phyloP scores from a whole-genome alignment of 2,113 vertebrate species.

The Poecile atricapillus region DNA sequence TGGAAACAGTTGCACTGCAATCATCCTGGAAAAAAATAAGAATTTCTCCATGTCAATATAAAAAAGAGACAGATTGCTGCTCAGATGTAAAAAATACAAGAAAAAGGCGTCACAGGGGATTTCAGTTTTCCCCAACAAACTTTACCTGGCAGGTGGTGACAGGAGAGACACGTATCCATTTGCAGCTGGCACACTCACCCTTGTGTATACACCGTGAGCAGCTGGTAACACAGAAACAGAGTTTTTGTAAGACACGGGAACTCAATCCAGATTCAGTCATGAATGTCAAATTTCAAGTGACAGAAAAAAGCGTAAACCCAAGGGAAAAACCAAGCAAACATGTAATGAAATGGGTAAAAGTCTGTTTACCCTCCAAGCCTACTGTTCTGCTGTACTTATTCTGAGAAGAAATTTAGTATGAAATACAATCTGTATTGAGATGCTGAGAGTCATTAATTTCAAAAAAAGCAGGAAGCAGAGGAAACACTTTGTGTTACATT shows the following conservation, averaged over 20 bases:
- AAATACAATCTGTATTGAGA: neutral
- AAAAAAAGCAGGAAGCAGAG: neutral
- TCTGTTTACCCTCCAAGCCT: neutral
- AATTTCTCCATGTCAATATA: neutral
- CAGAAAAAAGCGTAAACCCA: neutral
- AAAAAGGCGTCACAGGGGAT: neutral
- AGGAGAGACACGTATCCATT: constrained; percentile 58
- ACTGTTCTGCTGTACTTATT: neutral
- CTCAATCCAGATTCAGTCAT: neutral
- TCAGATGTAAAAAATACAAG: neutral
- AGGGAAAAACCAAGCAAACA: neutral
- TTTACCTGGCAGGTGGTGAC: constrained; percentile 72
- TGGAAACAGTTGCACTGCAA: constrained; percentile 19
- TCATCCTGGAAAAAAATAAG: constrained; percentile 61
- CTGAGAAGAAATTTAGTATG: neutral
- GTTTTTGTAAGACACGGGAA: neutral
- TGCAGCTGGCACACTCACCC: constrained; percentile 66
- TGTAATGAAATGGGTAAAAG: neutral
- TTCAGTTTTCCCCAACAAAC: neutral
- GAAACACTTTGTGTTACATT: neutral
- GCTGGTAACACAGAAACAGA: constrained; percentile 64
- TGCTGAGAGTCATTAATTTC: neutral
- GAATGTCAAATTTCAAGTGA: constrained; percentile 11
- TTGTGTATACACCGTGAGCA: constrained; percentile 57
- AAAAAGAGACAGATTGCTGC: neutral